phyloP scores from a whole-genome alignment of 1,140 invertebrate genomes.

The Saccostrea glomerata region DNA sequence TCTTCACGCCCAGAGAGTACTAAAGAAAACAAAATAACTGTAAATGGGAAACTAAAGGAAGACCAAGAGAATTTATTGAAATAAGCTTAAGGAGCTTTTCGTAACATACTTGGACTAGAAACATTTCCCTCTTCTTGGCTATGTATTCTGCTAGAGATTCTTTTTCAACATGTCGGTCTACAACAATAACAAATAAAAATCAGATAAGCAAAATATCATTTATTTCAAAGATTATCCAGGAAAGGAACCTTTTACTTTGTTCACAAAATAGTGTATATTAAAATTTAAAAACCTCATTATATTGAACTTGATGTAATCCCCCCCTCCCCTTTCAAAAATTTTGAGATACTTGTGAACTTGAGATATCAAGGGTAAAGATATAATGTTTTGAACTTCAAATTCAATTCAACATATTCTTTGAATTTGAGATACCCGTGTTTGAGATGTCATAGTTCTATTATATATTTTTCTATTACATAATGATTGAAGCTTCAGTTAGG shows the following conservation, averaged over 20 bases:
- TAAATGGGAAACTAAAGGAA: background rate
- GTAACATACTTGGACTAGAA: slow-evolving; percentile 78
- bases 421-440: too few relatives aligned
- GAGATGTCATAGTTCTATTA: too few relatives aligned
- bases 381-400: too few relatives aligned
- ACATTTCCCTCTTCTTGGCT: slow-evolving; percentile 80
- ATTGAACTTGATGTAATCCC: too few relatives aligned
- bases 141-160: slow-evolving; percentile 79
- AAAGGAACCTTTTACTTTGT: background rate
- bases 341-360: too few relatives aligned
- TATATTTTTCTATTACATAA: too few relatives aligned
- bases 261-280: background rate
- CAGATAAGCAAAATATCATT: background rate
- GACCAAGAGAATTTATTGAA: background rate
- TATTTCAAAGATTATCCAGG: background rate
- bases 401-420: too few relatives aligned
- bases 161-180: slow-evolving; percentile 79
- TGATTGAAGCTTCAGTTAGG: too few relatives aligned
- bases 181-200: slow-evolving; percentile 15
- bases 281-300: too few relatives aligned
- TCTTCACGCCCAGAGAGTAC: slow-evolving; percentile 79
- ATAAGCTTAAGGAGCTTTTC: background rate
- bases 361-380: too few relatives aligned
- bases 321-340: too few relatives aligned
- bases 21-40: slow-evolving; percentile 57